Evolutionary conservation across 2,888 invertebrate genomes (phyloP).

Genomic region (Drosophila hawaiiensis): DNA sequence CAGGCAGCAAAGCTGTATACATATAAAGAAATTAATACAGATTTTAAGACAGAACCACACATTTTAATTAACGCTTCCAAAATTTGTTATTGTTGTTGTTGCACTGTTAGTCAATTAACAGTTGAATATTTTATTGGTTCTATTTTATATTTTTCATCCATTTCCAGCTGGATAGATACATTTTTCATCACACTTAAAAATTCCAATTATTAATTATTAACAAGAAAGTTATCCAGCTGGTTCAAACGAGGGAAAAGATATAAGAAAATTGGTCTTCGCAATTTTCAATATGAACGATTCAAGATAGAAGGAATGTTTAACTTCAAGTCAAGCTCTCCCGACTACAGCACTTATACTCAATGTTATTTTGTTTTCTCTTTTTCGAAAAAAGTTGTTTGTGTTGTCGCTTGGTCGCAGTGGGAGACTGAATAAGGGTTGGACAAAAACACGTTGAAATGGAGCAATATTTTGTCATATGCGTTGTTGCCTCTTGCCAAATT

Average conservation of each 20-base stretch:
- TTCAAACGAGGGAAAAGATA: background rate
- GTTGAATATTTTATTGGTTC: background rate
- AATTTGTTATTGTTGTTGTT: background rate
- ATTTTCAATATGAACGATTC: background rate
- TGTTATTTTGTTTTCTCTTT: conserved; percentile 25
- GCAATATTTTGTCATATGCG: conserved; percentile 34
- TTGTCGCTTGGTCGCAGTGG: conserved; percentile 43
- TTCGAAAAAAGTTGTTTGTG: conserved; percentile 44
- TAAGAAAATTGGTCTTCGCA: background rate
- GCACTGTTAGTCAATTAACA: conserved; percentile 8
- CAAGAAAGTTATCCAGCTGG: background rate
- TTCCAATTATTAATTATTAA: background rate
- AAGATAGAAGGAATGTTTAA: background rate
- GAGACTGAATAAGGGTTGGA: background rate
- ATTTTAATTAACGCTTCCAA: conserved; percentile 31
- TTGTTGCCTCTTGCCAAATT: conserved; percentile 40
- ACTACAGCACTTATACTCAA: background rate
- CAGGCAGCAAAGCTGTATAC: conserved; percentile 18
- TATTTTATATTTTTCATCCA: background rate
- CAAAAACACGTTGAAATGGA: conserved; percentile 17
- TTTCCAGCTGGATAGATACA: too few relatives aligned
- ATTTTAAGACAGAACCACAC: conserved; percentile 25
- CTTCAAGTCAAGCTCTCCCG: background rate
- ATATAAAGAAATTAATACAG: conserved; percentile 28
- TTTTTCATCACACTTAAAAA: background rate